A percentile compares a stretch with the other conserved stretches of the same genome.
phyloP scores from a whole-genome alignment of 2,113 vertebrate species.

The Labeo rohita region DNA sequence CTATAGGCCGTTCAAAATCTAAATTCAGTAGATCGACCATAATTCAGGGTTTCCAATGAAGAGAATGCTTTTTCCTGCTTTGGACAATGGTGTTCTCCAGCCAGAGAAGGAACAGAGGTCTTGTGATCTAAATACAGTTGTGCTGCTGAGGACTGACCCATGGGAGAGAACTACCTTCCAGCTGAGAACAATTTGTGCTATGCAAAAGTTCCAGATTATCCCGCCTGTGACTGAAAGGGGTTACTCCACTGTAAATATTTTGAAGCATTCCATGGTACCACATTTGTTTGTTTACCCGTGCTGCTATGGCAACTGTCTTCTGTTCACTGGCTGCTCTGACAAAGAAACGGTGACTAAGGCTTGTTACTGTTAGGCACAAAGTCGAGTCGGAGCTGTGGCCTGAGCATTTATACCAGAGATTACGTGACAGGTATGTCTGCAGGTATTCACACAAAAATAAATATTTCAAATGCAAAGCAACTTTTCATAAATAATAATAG shows the following conservation, averaged over 20 bases:
- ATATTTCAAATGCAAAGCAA: background rate
- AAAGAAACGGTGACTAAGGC: conserved; percentile 69
- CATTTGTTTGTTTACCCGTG: conserved; percentile 85
- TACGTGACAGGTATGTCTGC: background rate
- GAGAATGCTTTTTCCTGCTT: background rate
- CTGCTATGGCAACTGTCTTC: conserved; percentile 82
- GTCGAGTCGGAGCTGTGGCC: background rate
- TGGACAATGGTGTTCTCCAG: background rate
- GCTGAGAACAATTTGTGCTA: conserved; percentile 52
- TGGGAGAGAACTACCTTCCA: conserved; percentile 36
- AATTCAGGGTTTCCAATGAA: background rate
- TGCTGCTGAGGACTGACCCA: conserved; percentile 39
- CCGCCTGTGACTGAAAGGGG: conserved; percentile 77
- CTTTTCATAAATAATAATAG: background rate
- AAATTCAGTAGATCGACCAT: background rate
- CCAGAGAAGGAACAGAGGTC: background rate
- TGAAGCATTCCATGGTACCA: conserved; percentile 83
- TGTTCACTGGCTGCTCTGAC: conserved; percentile 65
- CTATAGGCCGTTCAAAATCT: background rate
- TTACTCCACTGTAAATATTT: conserved; percentile 83
- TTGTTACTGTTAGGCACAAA: conserved; percentile 77
- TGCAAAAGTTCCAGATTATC: conserved; percentile 46
- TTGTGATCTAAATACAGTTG: background rate
- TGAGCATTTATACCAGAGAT: background rate
- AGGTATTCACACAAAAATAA: background rate